phyloP scores from a whole-genome alignment of 1,140 invertebrate genomes.

The Mercenaria mercenaria region DNA sequence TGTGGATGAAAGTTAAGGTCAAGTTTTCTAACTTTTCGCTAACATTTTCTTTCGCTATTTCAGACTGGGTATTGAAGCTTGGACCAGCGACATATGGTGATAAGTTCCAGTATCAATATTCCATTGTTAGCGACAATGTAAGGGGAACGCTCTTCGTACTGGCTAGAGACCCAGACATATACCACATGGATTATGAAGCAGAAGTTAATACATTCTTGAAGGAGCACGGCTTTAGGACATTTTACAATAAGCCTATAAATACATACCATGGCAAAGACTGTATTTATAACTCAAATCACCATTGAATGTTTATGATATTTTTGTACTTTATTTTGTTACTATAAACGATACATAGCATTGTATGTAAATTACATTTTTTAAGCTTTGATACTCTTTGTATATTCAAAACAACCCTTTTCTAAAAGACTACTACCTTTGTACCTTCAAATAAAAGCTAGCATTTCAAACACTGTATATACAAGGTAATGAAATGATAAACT shows the following conservation, averaged over 20 bases:
- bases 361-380: no score
- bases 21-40: no score
- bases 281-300: slow-evolving; percentile 70
- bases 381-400: no score
- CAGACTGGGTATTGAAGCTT: slow-evolving; percentile 77
- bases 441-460: no score
- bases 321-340: no score
- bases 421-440: no score
- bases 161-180: slow-evolving; percentile 70
- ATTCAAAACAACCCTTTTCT: no score
- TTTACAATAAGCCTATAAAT: slow-evolving; percentile 71
- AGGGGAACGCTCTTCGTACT: slow-evolving; percentile 74
- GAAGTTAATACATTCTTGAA: slow-evolving; percentile 70
- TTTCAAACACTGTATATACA: no score
- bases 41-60: no score
- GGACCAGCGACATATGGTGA: slow-evolving; percentile 70
- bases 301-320: not conserved
- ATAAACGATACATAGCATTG: no score
- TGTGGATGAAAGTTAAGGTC: no score
- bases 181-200: slow-evolving; percentile 54
- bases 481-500: no score
- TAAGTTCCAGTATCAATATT: slow-evolving; percentile 72
- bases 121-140: slow-evolving; percentile 74
- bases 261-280: slow-evolving; percentile 75
- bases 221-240: slow-evolving; percentile 67